Base-by-base conservation (phyloP, 2,797 vertebrate species). In the Syngnathus acus region DNA sequence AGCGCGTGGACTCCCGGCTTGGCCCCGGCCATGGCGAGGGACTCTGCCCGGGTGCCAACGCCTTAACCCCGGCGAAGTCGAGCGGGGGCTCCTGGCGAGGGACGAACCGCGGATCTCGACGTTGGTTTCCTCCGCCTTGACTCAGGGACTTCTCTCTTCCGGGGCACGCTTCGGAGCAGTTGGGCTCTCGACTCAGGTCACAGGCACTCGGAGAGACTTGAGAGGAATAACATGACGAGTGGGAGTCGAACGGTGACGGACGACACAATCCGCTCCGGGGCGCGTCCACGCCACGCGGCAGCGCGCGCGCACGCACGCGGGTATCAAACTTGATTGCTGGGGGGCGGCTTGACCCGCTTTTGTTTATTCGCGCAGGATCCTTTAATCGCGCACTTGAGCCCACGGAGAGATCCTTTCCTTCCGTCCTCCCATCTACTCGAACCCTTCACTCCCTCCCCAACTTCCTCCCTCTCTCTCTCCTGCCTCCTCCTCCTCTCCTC, bases 1-100 rank as follows among this genome's bases (percentile, higher is more conserved):
- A 96, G 86, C 69, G 94, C 90, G 83, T 94, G 94, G 64, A 96
- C 94, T 80, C 94, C 94, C 65, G 94, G 94, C 84, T 93, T 93
- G 78, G 93, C 94, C 85, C 95, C 94, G 77, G 94, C 95, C 95
- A 96, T 96, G 86, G 81, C 88, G 69, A 67, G 83, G 80, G 77
- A 76, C 75, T 81, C 75, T 78, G 74, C 82, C 85, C 82, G 82
- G 82, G 71, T 81, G 86, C 82, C 85, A 72, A 89, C 88, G 84
- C 90, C 88, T 90, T 71, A 80, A 88, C 69, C 78, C 79, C 83
- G 88, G 81, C 78, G 80, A 75, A 68, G 45, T 74, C 70, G 74
- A 73, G 75, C 76, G 83, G 72, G 32, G n/a, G 69, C 77, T 83
- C 70, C 77, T 76, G 68, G 13, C 32, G 26, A 17, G 26, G 32